phyloP scores from a whole-genome alignment of 1,140 invertebrate species.

The Marisa cornuarietis region DNA sequence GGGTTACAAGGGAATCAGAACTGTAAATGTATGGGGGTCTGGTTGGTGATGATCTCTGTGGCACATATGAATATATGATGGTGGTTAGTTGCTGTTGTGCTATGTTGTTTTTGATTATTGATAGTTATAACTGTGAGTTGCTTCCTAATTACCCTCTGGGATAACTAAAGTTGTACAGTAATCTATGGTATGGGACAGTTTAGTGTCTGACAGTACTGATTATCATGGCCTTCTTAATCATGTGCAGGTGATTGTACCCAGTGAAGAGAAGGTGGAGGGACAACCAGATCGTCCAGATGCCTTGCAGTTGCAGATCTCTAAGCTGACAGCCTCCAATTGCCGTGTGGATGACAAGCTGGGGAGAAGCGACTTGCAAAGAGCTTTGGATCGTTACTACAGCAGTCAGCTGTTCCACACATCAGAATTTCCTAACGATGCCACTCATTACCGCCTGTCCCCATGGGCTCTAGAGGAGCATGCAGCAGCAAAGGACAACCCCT shows the following conservation, averaged over 20 bases:
- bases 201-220: not conserved
- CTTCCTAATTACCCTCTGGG: not conserved
- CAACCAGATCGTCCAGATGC: slow-evolving; percentile 82
- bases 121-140: not conserved
- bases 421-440: slow-evolving; percentile 76
- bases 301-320: slow-evolving; percentile 83
- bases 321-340: slow-evolving; percentile 82
- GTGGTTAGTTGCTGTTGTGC: too few relatives aligned
- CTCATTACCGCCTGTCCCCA: slow-evolving; percentile 21
- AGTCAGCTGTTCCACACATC: slow-evolving; percentile 77
- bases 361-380: slow-evolving; percentile 77
- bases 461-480: slow-evolving; percentile 25
- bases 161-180: not conserved
- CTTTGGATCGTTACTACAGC: slow-evolving; percentile 77
- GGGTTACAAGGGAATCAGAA: too few relatives aligned
- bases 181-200: not conserved
- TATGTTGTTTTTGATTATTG: too few relatives aligned
- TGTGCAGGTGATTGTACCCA: slow-evolving; percentile 65
- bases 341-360: slow-evolving; percentile 74
- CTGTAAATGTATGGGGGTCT: too few relatives aligned
- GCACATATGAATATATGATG: too few relatives aligned
- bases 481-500: slow-evolving; percentile 29
- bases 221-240: slow-evolving; percentile 22
- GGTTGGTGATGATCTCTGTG: too few relatives aligned
- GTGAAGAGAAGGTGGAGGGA: slow-evolving; percentile 74